Conservation (phyloP, 2,888 invertebrate species). For the Incurvaria masculella region DNA sequence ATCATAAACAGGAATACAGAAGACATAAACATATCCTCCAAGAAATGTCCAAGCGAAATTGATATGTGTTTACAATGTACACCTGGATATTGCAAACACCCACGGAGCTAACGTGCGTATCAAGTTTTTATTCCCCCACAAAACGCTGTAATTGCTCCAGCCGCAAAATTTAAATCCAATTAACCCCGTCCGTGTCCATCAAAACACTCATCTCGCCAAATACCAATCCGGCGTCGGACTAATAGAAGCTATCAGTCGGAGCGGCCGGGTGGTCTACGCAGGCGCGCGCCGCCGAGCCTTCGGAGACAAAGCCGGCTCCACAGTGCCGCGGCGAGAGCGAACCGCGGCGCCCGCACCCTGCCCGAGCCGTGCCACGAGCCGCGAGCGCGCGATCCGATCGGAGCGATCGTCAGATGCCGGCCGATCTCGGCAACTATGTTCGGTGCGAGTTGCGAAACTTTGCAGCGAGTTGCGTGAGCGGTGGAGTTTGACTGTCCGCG, state of each 20-base stretch:
- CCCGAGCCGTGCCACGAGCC: neutral
- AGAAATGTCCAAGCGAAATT: too few species aligned
- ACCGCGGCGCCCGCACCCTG: neutral
- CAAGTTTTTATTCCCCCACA: too few species aligned
- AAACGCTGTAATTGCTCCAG: too few species aligned
- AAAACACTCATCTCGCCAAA: neutral
- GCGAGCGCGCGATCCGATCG: neutral
- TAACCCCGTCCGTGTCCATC: too few species aligned
- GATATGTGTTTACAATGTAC: too few species aligned
- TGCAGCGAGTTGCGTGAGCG: neutral
- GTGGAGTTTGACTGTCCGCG: neutral
- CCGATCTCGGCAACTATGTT: too few species aligned
- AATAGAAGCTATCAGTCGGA: neutral
- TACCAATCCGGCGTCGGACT: neutral
- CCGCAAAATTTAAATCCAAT: too few species aligned
- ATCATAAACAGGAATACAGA: too few species aligned
- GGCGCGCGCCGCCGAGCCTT: slow-evolving; percentile 32
- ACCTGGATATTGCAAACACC: too few species aligned
- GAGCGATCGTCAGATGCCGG: neutral
- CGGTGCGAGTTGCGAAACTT: neutral
- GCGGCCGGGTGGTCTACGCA: slow-evolving; percentile 40
- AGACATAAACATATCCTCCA: too few species aligned
- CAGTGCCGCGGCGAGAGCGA: neutral
- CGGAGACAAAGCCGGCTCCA: slow-evolving; percentile 23
- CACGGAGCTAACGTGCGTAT: too few species aligned